These are phyloP conservation scores for Magallana ariakensis DNA, from an alignment of 1,140 invertebrate species.

Conservation along the genomic window DNA sequence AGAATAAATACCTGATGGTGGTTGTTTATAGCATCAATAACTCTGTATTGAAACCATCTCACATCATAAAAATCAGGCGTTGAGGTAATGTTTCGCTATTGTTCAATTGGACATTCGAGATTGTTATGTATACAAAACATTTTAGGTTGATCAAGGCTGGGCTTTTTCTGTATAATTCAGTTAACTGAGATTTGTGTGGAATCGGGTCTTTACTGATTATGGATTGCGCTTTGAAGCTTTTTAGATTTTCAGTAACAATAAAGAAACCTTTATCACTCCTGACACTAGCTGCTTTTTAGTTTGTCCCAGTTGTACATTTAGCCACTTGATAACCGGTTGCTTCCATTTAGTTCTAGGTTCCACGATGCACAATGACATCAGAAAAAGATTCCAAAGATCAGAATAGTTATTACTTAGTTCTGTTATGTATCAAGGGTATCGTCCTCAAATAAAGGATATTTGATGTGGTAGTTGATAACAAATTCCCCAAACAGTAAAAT, in stretches of 20 bases:
- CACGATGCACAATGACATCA: background rate
- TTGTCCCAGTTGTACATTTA: slow-evolving; percentile 13
- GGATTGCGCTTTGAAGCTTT: background rate
- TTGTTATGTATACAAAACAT: background rate
- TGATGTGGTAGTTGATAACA: background rate
- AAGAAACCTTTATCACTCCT: background rate
- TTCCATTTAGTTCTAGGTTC: background rate
- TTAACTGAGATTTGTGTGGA: background rate
- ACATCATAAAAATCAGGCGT: background rate
- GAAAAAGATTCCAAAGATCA: background rate
- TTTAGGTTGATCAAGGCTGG: background rate
- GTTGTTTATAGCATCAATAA: slow-evolving; percentile 15
- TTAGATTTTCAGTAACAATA: slow-evolving; percentile 9
- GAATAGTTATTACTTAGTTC: background rate
- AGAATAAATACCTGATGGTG: slow-evolving; percentile 3
- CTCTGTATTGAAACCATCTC: background rate
- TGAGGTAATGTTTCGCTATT: background rate
- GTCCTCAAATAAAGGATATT: background rate
- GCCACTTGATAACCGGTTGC: background rate
- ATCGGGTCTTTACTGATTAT: background rate
- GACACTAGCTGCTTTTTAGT: slow-evolving; percentile 9
- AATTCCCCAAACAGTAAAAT: background rate
- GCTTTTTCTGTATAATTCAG: background rate
- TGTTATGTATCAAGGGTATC: slow-evolving; percentile 12
- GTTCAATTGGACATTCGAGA: background rate